Conservation (phyloP, 1,140 invertebrate species). For the Stegodyphus dumicola region DNA sequence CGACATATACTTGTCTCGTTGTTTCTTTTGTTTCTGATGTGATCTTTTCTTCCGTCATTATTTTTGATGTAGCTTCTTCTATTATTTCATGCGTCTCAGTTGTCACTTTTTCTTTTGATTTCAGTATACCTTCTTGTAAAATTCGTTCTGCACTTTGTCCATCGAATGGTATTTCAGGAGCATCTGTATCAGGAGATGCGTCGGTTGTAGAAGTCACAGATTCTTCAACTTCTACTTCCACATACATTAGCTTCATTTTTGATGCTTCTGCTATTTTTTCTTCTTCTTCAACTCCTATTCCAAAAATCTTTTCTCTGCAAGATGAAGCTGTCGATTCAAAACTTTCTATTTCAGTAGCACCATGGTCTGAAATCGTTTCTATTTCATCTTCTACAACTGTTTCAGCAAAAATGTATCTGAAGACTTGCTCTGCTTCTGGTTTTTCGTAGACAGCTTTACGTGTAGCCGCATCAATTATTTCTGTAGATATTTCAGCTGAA, state of each 20-base stretch:
- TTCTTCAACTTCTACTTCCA: constrained; percentile 57
- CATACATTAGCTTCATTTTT: constrained; percentile 41
- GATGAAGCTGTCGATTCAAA: constrained; percentile 21
- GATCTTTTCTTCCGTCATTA: background rate
- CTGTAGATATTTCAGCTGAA: background rate
- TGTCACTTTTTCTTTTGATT: background rate
- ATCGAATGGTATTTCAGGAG: constrained; percentile 49
- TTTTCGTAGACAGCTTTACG: constrained; percentile 46
- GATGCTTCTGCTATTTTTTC: constrained; percentile 16
- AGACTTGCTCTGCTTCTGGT: constrained; percentile 45
- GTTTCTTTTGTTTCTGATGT: background rate
- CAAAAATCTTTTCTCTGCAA: constrained; percentile 1
- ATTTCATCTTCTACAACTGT: constrained; percentile 48
- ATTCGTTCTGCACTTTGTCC: constrained; percentile 36
- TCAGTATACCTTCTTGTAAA: constrained; percentile 7
- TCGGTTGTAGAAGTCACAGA: constrained; percentile 40
- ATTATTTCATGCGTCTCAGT: background rate
- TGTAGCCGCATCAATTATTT: background rate
- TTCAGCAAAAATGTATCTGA: constrained; percentile 51
- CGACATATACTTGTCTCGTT: background rate
- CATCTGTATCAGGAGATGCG: constrained; percentile 49
- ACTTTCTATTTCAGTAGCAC: background rate
- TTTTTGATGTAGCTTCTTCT: constrained; percentile 1
- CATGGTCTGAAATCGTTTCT: constrained; percentile 3
- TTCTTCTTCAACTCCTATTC: constrained; percentile 20